Evolutionary conservation across 2,797 vertebrate genomes (phyloP).

Genomic region (Acanthurus lineatus): DNA sequence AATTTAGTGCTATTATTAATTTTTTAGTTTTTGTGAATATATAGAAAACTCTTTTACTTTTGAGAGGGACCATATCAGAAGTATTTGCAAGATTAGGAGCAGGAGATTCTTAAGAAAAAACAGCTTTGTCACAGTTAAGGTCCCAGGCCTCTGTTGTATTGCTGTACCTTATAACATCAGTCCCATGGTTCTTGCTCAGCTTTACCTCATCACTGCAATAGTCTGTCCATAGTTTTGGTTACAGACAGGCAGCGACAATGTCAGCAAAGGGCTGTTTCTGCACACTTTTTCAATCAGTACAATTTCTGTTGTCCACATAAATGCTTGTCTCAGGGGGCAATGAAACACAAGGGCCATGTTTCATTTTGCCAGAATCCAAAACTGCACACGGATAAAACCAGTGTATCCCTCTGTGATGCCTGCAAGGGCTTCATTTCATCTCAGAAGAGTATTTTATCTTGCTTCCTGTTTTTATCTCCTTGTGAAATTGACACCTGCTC

Average conservation of each 20-base stretch:
- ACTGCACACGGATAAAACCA: slow-evolving; percentile 49
- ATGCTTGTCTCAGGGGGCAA: slow-evolving; percentile 44
- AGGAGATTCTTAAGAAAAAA: slow-evolving; percentile 10
- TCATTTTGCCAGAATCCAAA: slow-evolving; percentile 67
- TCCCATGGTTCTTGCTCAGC: slow-evolving; percentile 14
- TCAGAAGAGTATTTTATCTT: slow-evolving; percentile 74
- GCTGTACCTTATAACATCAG: background rate
- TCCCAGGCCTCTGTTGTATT: background rate
- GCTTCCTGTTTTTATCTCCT: slow-evolving; percentile 83
- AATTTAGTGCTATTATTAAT: background rate
- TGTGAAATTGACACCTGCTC: slow-evolving; percentile 83
- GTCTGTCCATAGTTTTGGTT: slow-evolving; percentile 43
- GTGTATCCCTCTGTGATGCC: slow-evolving; percentile 48
- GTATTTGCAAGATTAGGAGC: slow-evolving; percentile 11
- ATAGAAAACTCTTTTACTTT: background rate
- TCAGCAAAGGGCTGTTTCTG: slow-evolving; percentile 52
- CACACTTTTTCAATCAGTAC: slow-evolving; percentile 52
- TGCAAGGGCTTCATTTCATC: slow-evolving; percentile 71
- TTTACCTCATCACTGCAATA: slow-evolving; percentile 8
- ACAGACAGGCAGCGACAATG: slow-evolving; percentile 17
- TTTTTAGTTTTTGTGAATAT: background rate
- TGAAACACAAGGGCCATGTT: slow-evolving; percentile 47
- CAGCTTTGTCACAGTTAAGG: slow-evolving; percentile 11
- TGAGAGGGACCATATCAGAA: background rate
- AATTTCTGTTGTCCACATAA: slow-evolving; percentile 47